These are phyloP conservation scores for Meriones psammophilus DNA, from an alignment of 2,797 vertebrate genomes.

Conservation along the genomic window DNA sequence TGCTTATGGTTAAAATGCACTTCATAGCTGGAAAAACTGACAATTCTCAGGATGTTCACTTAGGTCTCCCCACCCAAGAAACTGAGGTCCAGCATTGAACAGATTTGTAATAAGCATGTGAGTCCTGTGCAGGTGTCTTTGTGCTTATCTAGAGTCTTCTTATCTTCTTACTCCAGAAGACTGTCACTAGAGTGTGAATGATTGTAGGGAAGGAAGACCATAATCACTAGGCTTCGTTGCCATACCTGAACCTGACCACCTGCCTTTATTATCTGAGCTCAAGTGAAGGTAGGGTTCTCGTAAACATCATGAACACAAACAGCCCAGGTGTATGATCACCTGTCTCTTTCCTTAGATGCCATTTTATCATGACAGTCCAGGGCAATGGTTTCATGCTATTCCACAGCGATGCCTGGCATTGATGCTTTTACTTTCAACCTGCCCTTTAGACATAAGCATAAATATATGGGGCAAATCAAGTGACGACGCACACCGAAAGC, in stretches of 20 bases:
- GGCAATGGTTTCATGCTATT: not conserved
- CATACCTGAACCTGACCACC: fast-evolving
- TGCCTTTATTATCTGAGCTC: fast-evolving
- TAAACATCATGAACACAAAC: not conserved
- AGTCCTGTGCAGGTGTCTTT: not conserved
- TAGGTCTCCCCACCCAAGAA: not conserved
- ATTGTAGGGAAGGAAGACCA: fast-evolving
- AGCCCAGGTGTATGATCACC: fast-evolving
- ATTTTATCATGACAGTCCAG: not conserved
- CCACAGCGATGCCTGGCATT: not conserved
- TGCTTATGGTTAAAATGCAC: not conserved
- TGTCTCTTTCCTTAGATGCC: not conserved
- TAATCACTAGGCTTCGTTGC: fast-evolving
- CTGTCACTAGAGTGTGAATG: not conserved
- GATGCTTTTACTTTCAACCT: not conserved
- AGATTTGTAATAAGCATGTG: not conserved
- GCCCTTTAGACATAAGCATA: not conserved
- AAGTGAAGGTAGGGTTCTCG: fast-evolving
- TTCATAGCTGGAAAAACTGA: not conserved
- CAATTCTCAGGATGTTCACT: not conserved
- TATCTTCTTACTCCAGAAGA: not conserved
- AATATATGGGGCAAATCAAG: not conserved
- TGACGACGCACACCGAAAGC: not conserved
- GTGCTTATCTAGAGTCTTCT: not conserved
- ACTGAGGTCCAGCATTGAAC: not conserved